Evolutionary conservation across 2,888 invertebrate genomes (phyloP), one percentile per base, ranked within the genome.

Genomic region (Poecilus cupreus): DNA sequence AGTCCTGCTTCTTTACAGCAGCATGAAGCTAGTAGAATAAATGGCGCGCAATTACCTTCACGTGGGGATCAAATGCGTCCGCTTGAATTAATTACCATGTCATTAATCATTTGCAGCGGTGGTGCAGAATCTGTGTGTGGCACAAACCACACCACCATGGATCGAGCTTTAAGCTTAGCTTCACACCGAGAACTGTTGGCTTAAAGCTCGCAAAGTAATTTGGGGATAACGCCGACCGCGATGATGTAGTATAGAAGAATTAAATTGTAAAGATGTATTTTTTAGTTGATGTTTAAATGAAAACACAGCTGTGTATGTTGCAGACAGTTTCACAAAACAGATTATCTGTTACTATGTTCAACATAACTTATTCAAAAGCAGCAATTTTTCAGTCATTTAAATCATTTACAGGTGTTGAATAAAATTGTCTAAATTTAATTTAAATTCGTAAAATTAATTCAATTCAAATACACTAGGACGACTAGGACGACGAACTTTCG

Each of bases 41-140:
- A 76, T 76, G 54, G 20, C 54, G 20, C 54, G 57, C 37, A 76
- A 54, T 76, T 70, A 70, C 70, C 18, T n/a, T 22, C 32, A 8
- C 16, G 20, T 43, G 49, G 46, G 18, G 60, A 39, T 49, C 11
- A 39, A 78, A 54, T 54, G 54, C 10, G 54, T 22, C 8, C 32
- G 22, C 11, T 20, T 20, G 22, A 54, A 78, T 78, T 78, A 78
- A 78, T 78, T 78, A 68, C 68, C 24, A 43, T n/a, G 43, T 78
- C 78, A 78, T 78, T 78, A 78, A 78, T 78, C 78, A 78, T 78
- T 57, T 18, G 49, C 24, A 64, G 75, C 13, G 6, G 24, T 39
- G 16, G n/a, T 11, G 32, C n/a, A 26, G 6, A n/a, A 22, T 11
- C 57, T 39, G 64, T 46, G 18, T 70, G 70, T 39, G 39, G 70